Evolutionary conservation across 2,888 invertebrate genomes (phyloP), one percentile per base, ranked within the genome.

Genomic region (Homarus gammarus): DNA sequence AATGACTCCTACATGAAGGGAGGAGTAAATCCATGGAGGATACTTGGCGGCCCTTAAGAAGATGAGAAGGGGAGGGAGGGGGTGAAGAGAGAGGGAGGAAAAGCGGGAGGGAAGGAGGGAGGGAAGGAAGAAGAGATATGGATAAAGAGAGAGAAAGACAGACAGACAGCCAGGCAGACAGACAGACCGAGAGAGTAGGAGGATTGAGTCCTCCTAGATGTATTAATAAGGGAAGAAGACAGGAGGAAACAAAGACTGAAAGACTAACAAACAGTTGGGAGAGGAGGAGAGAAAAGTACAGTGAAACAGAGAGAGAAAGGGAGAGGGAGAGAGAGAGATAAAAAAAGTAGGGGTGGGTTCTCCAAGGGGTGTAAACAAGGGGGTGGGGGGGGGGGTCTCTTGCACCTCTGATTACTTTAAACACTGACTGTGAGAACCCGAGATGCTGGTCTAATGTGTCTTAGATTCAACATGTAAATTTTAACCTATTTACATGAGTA

Each of bases 111-210:
- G 2, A 61, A 12, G 56, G 44, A 27, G 51, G 51, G 49, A 12
- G n/a, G 44, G n/a, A n/a, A 51, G 49, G 51, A 78, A 49, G n/a
- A 40, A 5, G n/a, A 75, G 44, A 3, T 0, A 56, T 51, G n/a
- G 44, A 78, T n/a, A 27, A 18, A 78, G 12, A 51, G 31, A 78
- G 49, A 51, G 51, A 51, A n/a, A 44, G 51, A 78, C 15, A 51
- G 51, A 78, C 31, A 51, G 51, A 72, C 15, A 56, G 64, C 27
- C n/a, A 40, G 40, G 40, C 40, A 40, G 40, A 64, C 27, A 64
- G 64, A 64, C 27, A 64, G 64, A 64, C 27, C n/a, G 64, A 64
- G 22, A 68, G 72, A 44, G 68, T 36, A 72, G 49, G 73, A 84
- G n/a, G n/a, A n/a, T n/a, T n/a, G n/a, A n/a, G n/a, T n/a, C n/a